A percentile compares a stretch with the other conserved stretches of the same genome.
Conservation (phyloP, 2,113 vertebrate species). For the Gallinago undulata region DNA sequence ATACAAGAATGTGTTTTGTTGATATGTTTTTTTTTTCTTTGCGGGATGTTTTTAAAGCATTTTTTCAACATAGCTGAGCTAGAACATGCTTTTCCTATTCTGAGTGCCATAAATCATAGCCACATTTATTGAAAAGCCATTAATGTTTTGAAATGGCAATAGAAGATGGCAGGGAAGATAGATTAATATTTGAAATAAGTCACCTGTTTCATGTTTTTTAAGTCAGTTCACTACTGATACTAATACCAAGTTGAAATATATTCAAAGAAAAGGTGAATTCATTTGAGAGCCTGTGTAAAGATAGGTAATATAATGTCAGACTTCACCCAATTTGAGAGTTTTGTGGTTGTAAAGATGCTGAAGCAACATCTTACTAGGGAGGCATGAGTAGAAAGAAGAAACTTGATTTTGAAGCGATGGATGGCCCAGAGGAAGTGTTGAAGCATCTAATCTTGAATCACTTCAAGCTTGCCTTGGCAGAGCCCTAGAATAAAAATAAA, state of each 20-base stretch:
- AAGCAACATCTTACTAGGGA: neutral
- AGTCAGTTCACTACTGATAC: neutral
- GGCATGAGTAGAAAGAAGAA: neutral
- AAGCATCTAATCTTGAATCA: neutral
- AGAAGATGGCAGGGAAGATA: neutral
- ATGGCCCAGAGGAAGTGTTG: neutral
- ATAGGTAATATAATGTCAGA: neutral
- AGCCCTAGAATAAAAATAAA: neutral
- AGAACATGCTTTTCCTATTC: neutral
- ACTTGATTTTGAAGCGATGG: neutral
- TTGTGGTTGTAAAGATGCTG: neutral
- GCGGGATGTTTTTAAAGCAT: neutral
- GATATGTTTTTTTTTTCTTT: neutral
- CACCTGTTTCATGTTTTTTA: neutral
- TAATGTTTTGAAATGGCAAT: neutral
- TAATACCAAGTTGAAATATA: neutral
- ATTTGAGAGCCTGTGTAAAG: neutral
- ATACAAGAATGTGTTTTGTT: neutral
- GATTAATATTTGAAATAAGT: neutral
- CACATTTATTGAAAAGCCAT: neutral
- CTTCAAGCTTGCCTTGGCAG: neutral
- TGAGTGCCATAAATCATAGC: neutral
- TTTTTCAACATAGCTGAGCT: neutral
- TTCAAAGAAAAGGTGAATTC: neutral
- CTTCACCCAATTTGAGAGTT: neutral